Base-by-base conservation (phyloP, 1,140 invertebrate genomes). In the Protaetia brevitarsis region DNA sequence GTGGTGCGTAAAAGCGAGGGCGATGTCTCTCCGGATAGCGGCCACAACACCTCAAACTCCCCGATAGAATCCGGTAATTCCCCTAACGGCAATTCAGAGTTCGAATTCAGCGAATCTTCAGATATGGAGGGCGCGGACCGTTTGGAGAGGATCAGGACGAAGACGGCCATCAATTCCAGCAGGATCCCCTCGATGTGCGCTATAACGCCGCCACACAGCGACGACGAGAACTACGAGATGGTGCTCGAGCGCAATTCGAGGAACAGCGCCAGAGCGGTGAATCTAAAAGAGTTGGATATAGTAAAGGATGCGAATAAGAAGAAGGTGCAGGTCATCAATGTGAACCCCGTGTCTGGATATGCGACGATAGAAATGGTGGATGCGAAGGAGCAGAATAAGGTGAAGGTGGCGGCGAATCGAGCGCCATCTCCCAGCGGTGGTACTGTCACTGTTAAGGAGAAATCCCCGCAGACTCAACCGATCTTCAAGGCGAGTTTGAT, bases 181-280 rank as follows among this genome's bases (percentile, higher is more conserved):
- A 84, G 92, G 68, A 95, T 95, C 74, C 94, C 94, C 2, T 94
- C 92, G 0, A 93, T 96, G 89, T 95, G 93, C 78, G 92, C 94
- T 0, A 94, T 95, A 13, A 95, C 93, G 5, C 92, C 93, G 7
- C 88, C 89, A 0, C 89, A 90, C 63, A 94, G 91, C 56, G 93
- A 95, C 68, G 93, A 95, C 72, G 93, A 93, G 74, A 87, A 68
- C 34, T 34, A 41, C 16, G 60, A 62, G 3, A 62, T 30, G 21
- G 31, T 36, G 6, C 13, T 21, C 19, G 60, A 62, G 6, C 11
- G 13, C 10, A 59, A 59, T 59, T 29, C 26, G 11, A 62, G 31
- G 23, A 36, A 34, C 13, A 64, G 61, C 34, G 56, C 60, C 23
- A 64, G 57, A 10, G 57, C 61, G 61, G 27, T 29, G 10, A 67